Conservation (phyloP, 1,140 invertebrate species). For the Drosophila nigromelanica region DNA sequence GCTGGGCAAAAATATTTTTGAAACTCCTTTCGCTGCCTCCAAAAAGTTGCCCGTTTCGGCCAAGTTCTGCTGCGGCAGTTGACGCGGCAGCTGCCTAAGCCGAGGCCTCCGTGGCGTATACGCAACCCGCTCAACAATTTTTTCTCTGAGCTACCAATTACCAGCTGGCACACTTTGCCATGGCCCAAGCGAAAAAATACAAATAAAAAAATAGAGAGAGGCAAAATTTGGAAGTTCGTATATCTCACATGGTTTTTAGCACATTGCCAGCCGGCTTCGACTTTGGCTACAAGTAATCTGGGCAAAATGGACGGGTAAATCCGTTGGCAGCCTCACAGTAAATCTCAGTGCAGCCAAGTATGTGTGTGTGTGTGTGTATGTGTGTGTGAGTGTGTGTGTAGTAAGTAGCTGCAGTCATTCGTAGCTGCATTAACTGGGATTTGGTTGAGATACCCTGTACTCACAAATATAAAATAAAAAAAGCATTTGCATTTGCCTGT, state of each 20-base stretch:
- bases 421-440: constrained; percentile 77
- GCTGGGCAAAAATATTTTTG: constrained; percentile 38
- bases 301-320: constrained; percentile 72
- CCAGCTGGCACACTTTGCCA: constrained; percentile 61
- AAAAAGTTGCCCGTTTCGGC: constrained; percentile 14
- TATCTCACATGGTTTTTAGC: constrained; percentile 35
- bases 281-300: constrained; percentile 59
- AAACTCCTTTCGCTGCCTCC: constrained; percentile 6
- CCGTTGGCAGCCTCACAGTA: constrained; percentile 47
- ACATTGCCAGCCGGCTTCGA: constrained; percentile 17
- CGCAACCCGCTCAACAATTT: constrained; percentile 26
- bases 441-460: constrained; percentile 44
- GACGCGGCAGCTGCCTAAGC: constrained; percentile 7
- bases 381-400: constrained; percentile 14
- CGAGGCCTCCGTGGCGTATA: constrained; percentile 28
- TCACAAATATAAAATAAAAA: background rate
- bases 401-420: constrained; percentile 50
- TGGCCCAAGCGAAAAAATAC: constrained; percentile 26
- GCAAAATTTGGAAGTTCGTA: constrained; percentile 20
- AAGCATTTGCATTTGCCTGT: too few species aligned
- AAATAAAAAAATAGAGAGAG: background rate
- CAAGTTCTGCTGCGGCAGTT: constrained; percentile 1
- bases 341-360: constrained; percentile 19
- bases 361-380: constrained; percentile 12
- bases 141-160: constrained; percentile 56